Percentiles rank a stretch among this genome's conserved stretches.
These are phyloP conservation scores for Cetonia aurata DNA, from an alignment of 2,888 invertebrate genomes.

Conservation along the genomic window DNA sequence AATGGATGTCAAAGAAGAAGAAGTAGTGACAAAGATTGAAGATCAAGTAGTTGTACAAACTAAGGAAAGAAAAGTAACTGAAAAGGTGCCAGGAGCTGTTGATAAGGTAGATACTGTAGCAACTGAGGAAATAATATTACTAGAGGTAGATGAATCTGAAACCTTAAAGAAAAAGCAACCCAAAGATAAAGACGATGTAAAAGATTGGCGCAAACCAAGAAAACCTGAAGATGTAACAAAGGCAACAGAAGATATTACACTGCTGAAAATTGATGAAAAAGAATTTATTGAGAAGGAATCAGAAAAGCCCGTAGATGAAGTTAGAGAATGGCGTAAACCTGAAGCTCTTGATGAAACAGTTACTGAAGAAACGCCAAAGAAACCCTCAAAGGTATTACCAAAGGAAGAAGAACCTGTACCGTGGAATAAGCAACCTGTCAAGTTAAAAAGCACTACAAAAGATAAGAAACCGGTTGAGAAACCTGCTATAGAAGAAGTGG, in stretches of 20 bases:
- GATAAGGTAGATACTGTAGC: background rate
- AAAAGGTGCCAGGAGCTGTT: background rate
- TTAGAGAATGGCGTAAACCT: conserved; percentile 47
- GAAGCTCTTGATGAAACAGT: conserved; percentile 40
- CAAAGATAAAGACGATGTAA: conserved; percentile 47
- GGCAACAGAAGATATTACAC: no score
- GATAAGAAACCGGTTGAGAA: conserved; percentile 58
- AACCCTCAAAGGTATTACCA: conserved; percentile 49
- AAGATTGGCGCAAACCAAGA: conserved; percentile 53
- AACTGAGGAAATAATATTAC: conserved; percentile 58
- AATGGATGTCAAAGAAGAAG: conserved; percentile 62
- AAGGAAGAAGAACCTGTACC: conserved; percentile 54
- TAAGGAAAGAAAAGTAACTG: background rate
- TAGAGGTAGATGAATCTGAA: conserved; percentile 47
- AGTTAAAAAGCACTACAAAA: conserved; percentile 70
- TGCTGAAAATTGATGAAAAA: conserved; percentile 55
- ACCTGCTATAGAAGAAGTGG: conserved; percentile 55
- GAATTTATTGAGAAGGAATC: conserved; percentile 55
- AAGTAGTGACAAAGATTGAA: background rate
- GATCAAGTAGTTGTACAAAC: no score
- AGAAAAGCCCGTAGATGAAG: conserved; percentile 24
- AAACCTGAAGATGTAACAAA: no score
- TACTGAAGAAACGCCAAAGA: conserved; percentile 47
- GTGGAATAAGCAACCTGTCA: conserved; percentile 60
- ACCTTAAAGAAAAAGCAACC: background rate